Percentiles rank a stretch among this genome's conserved stretches.
Evolutionary conservation across 2,113 vertebrate genomes (phyloP).

Genomic region (Ophiodon elongatus): DNA sequence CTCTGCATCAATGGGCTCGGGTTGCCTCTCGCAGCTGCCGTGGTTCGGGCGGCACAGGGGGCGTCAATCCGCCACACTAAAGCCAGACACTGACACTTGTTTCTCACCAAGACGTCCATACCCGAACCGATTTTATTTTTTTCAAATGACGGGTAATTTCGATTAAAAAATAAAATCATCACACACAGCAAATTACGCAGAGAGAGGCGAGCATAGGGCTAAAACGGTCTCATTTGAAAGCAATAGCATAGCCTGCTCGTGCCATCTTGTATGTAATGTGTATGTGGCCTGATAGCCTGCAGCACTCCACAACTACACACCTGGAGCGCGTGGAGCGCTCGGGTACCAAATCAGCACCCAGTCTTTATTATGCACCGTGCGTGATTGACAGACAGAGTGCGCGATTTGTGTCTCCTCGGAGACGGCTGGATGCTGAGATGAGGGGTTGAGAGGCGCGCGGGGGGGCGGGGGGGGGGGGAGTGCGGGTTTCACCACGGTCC

Average conservation of each 20-base stretch:
- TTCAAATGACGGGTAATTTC: too few species aligned
- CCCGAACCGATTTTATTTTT: not conserved
- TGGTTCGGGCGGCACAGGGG: slow-evolving; percentile 3
- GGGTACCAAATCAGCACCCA: not conserved
- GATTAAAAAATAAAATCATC: not conserved
- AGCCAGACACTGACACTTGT: not conserved
- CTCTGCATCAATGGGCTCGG: slow-evolving; percentile 17
- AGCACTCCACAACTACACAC: not conserved
- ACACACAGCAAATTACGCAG: not conserved
- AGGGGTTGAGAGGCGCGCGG: not conserved
- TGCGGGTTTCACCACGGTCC: slow-evolving; percentile 82
- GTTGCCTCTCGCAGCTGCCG: not conserved
- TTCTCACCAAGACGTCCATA: not conserved
- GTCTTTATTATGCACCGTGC: slow-evolving; percentile 12
- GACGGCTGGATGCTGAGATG: not conserved
- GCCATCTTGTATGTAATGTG: not conserved
- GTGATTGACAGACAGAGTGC: slow-evolving; percentile 12
- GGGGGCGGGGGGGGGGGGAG: slow-evolving; percentile 46
- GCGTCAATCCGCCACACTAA: slow-evolving; percentile 2
- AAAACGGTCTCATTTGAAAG: not conserved
- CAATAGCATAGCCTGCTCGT: rapidly evolving
- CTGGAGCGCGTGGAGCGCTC: not conserved
- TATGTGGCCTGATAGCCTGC: not conserved
- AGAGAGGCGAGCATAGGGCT: too few species aligned
- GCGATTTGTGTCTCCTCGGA: slow-evolving; percentile 8